Evolutionary conservation across 2,113 vertebrate species (phyloP), one percentile per base, ranked within the genome.

Genomic region (Xenopus borealis): DNA sequence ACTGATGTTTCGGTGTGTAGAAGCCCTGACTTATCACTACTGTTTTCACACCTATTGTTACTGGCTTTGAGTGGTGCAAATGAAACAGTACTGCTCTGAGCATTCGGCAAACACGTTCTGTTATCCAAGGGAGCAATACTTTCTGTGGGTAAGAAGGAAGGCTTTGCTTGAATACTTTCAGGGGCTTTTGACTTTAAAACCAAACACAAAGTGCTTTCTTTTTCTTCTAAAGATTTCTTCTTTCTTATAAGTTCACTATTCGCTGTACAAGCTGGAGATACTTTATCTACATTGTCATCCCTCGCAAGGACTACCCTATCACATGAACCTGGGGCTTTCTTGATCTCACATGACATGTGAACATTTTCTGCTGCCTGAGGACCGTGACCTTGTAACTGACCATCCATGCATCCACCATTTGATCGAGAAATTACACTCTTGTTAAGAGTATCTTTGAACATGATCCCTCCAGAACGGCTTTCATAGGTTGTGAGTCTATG

Each of bases 191-290:
- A 77, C 79, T 91, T 93, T 19, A 89, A 71, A n/a, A 79, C 40
- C 13, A 85, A 80, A 69, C 92, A 92, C 27, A 92, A 84, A 78
- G 85, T 89, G 61, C 94, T 92, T 0, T 97, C 95, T 62, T 94
- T 91, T 71, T 98, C 96, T 52, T 98, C 95, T 30, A 94, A 82
- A 0, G 95, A 91, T 81, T 95, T 85, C 80, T 94, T 94, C 89
- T 95, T 98, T 78, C 94, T 88, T 57, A 93, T 90, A 83, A 94
- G 94, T 85, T 97, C 97, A 0, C 93, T 88, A 86, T 89, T 94
- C 70, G 92, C 97, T 0, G 94, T 87, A 86, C 88, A 94, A 71
- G 93, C 40, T 72, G 84, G 85, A 66, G 88, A 62, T 52, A 19
- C 65, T 84, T 88, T 87, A 73, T 90, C 90, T 0, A 18, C 12